Base-by-base conservation (phyloP, 64 coral and sea anemone species). In the Montipora cactus region DNA sequence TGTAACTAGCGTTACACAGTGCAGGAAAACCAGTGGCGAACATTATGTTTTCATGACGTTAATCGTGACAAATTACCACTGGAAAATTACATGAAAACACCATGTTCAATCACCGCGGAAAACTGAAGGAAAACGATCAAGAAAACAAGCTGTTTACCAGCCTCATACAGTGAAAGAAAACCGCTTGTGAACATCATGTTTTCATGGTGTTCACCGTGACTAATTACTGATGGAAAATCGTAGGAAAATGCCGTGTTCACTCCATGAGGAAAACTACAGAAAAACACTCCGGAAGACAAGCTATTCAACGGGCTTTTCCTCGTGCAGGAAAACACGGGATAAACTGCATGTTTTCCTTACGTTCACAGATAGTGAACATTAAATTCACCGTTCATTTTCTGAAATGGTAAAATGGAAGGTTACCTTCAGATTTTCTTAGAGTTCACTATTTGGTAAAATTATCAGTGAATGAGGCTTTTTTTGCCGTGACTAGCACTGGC, bases 351-450 rank as follows among this genome's bases (percentile, higher is more conserved):
- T 61, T 80, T 80, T 80, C 5, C 53, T 59, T 80, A 46, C 44
- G 45, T 80, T 80, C 53, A 80, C 21, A n/a, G 47, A 52, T 49
- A 80, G 47, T 80, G 14, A 52, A 80, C 46, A 85, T 14, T n/a
- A 9, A 46, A 68, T 37, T 61, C 22, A 66, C 5, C 81, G 45
- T 16, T 12, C 57, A 44, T 22, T 20, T 8, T 9, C 48, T 15
- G 14, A 88, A 20, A 50, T 15, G 14, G 59, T 20, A 66, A n/a
- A 51, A 53, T 85, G 13, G 13, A 58, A 16, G 0, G 3, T 46
- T 85, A 61, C 46, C 28, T 13, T 12, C 21, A 44, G 5, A 85
- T 85, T 85, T 85, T 68, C 57, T n/a, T 85, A 22, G 15, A 8
- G n/a, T 85, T 85, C 10, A 45, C 49, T 18, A 15, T 67, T 58